A percentile compares a stretch with the other conserved stretches of the same genome.
These are phyloP conservation scores for Crenuchus spilurus DNA, from an alignment of 2,797 vertebrate genomes.

Conservation along the genomic window DNA sequence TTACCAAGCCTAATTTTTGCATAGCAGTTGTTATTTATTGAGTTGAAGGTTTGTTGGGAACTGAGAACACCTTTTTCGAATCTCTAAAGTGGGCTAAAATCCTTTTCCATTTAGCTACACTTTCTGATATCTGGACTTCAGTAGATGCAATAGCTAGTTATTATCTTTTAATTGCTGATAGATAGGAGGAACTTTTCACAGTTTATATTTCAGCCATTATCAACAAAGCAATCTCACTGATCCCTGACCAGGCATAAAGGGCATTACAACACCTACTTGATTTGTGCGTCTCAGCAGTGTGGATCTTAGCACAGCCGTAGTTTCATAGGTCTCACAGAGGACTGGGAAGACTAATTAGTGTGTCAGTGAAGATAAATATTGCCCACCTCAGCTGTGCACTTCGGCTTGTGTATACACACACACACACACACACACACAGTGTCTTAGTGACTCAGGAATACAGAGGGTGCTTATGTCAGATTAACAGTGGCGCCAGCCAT, in stretches of 20 bases:
- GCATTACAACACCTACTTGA: conserved; percentile 1
- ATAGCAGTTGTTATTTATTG: neutral
- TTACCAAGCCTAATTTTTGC: no score
- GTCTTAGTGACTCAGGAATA: conserved; percentile 40
- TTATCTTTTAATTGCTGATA: neutral
- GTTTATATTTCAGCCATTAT: conserved; percentile 20
- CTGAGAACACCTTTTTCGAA: neutral
- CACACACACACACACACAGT: conserved; percentile 7
- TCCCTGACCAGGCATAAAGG: conserved; percentile 22
- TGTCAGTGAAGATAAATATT: conserved; percentile 70
- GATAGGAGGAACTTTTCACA: neutral
- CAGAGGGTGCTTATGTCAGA: conserved; percentile 52
- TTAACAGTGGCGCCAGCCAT: conserved; percentile 52
- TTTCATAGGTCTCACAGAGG: conserved; percentile 59
- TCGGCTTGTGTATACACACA: neutral
- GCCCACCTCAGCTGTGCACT: conserved; percentile 48
- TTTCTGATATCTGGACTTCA: neutral
- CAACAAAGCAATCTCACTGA: conserved; percentile 26
- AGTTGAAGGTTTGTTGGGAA: neutral
- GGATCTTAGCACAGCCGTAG: conserved; percentile 40
- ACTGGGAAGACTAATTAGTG: conserved; percentile 63
- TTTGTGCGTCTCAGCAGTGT: conserved; percentile 17
- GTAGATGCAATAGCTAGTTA: neutral
- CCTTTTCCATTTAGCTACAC: neutral
- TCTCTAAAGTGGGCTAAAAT: neutral